These are phyloP conservation scores for Thamnophis elegans DNA, from an alignment of 2,797 vertebrate species.

Conservation along the genomic window DNA sequence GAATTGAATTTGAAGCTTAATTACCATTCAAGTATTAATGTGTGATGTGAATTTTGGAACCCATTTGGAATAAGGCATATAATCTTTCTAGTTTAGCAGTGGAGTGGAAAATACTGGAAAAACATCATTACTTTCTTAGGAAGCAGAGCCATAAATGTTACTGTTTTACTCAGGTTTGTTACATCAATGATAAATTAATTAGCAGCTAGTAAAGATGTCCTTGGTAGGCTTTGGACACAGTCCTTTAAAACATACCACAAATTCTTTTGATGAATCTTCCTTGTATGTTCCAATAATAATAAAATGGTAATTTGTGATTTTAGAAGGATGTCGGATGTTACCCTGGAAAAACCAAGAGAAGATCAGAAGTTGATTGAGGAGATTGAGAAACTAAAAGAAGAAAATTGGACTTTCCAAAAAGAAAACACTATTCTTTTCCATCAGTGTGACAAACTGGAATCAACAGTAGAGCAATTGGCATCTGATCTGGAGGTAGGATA, in stretches of 20 bases:
- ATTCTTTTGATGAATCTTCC: not conserved
- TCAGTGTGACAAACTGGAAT: slow-evolving; percentile 61
- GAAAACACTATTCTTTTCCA: slow-evolving; percentile 63
- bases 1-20: not conserved
- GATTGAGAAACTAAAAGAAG: slow-evolving; percentile 66
- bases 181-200: not conserved
- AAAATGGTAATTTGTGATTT: slow-evolving; percentile 39
- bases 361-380: slow-evolving; percentile 69
- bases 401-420: slow-evolving; percentile 57
- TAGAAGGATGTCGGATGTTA: slow-evolving; percentile 47
- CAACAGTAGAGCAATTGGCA: slow-evolving; percentile 57
- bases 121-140: not conserved
- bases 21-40: not conserved
- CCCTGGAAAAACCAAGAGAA: slow-evolving; percentile 54
- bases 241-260: not conserved
- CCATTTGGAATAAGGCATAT: not conserved
- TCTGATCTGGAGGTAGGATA: slow-evolving; percentile 68
- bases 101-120: not conserved
- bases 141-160: not conserved
- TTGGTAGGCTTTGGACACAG: not conserved
- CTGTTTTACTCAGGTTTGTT: not conserved
- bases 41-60: not conserved
- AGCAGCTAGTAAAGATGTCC: not conserved
- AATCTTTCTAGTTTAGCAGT: not conserved
- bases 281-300: slow-evolving; percentile 56